Conservation (phyloP, 35 echinoderm and acorn worm genomes). For the Chiridota heheva region DNA sequence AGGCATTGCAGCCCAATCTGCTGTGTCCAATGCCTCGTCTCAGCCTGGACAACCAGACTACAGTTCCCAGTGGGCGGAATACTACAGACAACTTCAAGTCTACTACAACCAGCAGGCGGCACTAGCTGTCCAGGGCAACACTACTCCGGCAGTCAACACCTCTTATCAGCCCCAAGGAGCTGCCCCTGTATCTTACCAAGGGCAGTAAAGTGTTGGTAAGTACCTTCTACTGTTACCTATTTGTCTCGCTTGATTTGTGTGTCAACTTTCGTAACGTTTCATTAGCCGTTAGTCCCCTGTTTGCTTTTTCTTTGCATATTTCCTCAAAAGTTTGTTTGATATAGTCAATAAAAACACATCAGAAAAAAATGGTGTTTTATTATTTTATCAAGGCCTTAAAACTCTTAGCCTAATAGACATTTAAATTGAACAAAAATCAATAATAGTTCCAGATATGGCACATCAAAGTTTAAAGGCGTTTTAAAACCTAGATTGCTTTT, state of each 20-base stretch:
- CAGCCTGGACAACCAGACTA: constrained; percentile 54
- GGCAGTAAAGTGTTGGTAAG: background rate
- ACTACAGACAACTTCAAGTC: constrained; percentile 51
- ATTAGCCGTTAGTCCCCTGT: no score
- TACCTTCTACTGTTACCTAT: background rate
- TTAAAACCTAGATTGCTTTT: no score
- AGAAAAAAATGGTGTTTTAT: no score
- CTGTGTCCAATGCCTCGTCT: constrained; percentile 32
- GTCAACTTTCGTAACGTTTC: background rate
- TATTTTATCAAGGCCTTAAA: no score
- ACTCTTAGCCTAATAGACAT: no score
- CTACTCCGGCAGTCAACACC: background rate
- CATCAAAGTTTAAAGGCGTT: no score
- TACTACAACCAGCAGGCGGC: constrained; percentile 44
- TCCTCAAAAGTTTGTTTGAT: no score
- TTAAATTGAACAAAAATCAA: no score
- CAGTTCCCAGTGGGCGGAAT: constrained; percentile 55
- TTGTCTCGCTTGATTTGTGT: background rate
- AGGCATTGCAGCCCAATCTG: constrained; percentile 30
- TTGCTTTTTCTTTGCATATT: no score
- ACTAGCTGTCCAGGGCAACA: background rate
- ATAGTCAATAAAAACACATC: no score
- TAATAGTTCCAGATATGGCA: no score
- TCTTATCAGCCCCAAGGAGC: background rate
- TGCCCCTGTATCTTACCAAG: background rate